Evolutionary conservation across 2,113 vertebrate species (phyloP).

Genomic region (Channa argus): DNA sequence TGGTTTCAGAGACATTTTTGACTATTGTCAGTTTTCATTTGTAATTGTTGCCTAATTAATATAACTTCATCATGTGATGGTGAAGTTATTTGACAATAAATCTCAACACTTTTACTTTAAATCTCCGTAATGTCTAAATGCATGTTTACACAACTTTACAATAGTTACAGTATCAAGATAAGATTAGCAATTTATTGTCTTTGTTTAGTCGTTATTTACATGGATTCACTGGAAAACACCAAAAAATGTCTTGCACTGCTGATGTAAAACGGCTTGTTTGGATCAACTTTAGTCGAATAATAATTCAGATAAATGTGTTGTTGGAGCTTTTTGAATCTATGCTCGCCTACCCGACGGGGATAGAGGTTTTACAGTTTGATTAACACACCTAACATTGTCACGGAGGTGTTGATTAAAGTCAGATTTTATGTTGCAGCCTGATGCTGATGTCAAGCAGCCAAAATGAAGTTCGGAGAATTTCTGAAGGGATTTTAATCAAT

Average conservation of each 20-base stretch:
- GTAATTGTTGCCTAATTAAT: no score
- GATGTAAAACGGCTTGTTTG: conserved; percentile 20
- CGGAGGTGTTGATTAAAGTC: conserved; percentile 38
- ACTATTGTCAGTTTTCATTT: no score
- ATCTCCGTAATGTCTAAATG: neutral
- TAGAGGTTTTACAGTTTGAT: conserved; percentile 16
- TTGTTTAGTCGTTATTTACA: conserved; percentile 4
- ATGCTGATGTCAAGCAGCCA: neutral
- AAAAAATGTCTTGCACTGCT: conserved; percentile 25
- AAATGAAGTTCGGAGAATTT: neutral
- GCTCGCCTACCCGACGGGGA: neutral
- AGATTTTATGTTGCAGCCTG: conserved; percentile 8
- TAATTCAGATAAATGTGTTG: conserved; percentile 26
- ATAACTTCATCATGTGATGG: no score
- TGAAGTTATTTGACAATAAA: neutral
- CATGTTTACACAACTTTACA: neutral
- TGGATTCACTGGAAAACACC: conserved; percentile 11
- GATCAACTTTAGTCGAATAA: conserved; percentile 3
- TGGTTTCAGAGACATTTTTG: no score
- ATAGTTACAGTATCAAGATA: conserved; percentile 17
- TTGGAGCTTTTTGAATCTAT: conserved; percentile 15
- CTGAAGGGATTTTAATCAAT: conserved; percentile 24
- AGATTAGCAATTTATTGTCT: conserved; percentile 38
- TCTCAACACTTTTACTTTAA: no score
- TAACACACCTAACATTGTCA: neutral